phyloP scores from a whole-genome alignment of 2,888 invertebrate species.

The Watsonalla cultraria region DNA sequence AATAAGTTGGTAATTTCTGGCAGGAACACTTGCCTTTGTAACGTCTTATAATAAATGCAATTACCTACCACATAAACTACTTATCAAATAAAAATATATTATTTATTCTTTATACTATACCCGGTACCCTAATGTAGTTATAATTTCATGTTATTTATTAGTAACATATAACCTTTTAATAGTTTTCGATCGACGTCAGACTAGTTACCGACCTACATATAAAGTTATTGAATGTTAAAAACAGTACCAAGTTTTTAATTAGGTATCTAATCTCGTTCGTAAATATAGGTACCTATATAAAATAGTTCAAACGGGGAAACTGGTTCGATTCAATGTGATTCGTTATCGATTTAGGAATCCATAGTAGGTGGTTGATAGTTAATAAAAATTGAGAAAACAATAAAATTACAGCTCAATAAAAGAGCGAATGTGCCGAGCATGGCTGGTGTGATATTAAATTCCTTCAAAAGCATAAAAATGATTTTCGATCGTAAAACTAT shows the following conservation, averaged over 20 bases:
- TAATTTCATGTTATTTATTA: background rate
- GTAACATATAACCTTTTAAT: too few species aligned
- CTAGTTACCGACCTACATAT: too few species aligned
- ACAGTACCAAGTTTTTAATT: too few species aligned
- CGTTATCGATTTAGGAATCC: constrained; percentile 44
- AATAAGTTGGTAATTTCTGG: constrained; percentile 40
- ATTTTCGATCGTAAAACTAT: constrained; percentile 79
- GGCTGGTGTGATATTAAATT: constrained; percentile 78
- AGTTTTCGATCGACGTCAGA: too few species aligned
- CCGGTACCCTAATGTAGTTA: constrained; percentile 20
- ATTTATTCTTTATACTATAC: too few species aligned
- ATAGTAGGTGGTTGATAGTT: constrained; percentile 74
- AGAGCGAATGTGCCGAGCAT: constrained; percentile 73
- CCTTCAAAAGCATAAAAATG: constrained; percentile 77
- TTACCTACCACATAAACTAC: too few species aligned
- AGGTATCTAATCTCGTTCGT: too few species aligned
- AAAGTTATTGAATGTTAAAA: too few species aligned
- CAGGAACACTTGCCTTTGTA: constrained; percentile 44
- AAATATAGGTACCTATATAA: background rate
- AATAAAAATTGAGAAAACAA: constrained; percentile 79
- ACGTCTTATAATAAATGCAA: constrained; percentile 13
- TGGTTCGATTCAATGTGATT: constrained; percentile 28
- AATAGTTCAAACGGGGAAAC: constrained; percentile 5
- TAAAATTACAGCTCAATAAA: constrained; percentile 78
- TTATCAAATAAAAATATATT: too few species aligned